Percentiles rank a stretch among this genome's conserved stretches.
phyloP scores from a whole-genome alignment of 2,888 invertebrate genomes.

The Automeris io region DNA sequence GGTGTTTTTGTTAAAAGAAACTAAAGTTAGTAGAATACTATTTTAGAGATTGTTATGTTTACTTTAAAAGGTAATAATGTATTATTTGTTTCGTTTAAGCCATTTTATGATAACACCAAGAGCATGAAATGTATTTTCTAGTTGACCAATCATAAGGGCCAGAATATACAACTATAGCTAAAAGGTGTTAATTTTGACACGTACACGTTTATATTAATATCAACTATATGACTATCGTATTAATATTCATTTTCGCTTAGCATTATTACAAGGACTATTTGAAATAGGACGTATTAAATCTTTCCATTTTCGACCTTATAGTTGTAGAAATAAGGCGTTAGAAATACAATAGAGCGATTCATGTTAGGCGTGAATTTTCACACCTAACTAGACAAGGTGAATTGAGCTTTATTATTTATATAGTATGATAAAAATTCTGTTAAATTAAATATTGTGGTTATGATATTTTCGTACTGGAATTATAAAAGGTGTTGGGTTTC shows the following conservation, averaged over 20 bases:
- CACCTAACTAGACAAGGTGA: constrained; percentile 39
- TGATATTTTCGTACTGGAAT: constrained; percentile 26
- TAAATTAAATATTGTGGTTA: constrained; percentile 18
- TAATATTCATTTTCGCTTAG: constrained; percentile 13
- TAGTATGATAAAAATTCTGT: constrained; percentile 14
- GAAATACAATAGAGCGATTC: neutral
- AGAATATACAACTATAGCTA: constrained; percentile 38
- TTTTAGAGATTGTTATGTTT: too few species aligned
- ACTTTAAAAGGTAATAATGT: too few species aligned
- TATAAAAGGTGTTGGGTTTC: constrained; percentile 66
- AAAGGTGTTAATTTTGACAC: constrained; percentile 71
- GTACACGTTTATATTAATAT: constrained; percentile 22
- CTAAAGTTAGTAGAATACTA: too few species aligned
- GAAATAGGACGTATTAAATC: neutral
- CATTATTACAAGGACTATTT: neutral
- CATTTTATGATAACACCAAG: too few species aligned
- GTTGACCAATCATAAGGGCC: constrained; percentile 51
- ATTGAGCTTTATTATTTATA: constrained; percentile 11
- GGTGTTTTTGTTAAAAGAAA: too few species aligned
- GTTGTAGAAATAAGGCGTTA: neutral
- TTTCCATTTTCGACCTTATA: constrained; percentile 11
- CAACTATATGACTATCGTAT: constrained; percentile 7
- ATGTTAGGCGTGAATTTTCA: constrained; percentile 68
- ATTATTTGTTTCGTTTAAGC: too few species aligned
- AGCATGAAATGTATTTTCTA: constrained; percentile 5